Conservation (phyloP, 2,888 invertebrate species). For the Ethmia dodecea region DNA sequence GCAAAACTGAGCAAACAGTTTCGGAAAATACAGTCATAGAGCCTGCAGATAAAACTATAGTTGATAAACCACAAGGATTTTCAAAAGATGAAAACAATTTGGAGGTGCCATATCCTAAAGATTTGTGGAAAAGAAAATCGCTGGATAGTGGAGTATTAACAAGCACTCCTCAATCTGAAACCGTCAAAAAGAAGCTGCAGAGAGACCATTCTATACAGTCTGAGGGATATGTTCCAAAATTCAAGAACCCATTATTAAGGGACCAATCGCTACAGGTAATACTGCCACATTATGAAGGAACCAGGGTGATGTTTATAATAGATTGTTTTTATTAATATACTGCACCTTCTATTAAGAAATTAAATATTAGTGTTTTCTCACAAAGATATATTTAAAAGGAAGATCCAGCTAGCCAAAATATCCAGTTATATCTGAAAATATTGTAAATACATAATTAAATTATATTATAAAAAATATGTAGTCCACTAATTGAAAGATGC, state of each 20-base stretch:
- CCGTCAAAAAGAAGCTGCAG: constrained; percentile 47
- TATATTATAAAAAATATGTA: too few relatives aligned
- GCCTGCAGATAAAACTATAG: constrained; percentile 21
- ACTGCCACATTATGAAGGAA: too few relatives aligned
- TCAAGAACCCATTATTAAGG: constrained; percentile 65
- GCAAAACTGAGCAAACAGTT: constrained; percentile 50
- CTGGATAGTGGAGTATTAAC: constrained; percentile 53
- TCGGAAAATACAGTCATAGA: constrained; percentile 57
- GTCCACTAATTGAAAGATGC: too few relatives aligned
- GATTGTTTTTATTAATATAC: too few relatives aligned
- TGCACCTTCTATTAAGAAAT: too few relatives aligned
- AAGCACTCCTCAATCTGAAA: constrained; percentile 39
- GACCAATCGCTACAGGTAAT: constrained; percentile 71
- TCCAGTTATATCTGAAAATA: too few relatives aligned
- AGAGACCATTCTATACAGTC: constrained; percentile 69
- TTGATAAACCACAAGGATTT: constrained; percentile 28
- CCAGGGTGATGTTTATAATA: too few relatives aligned
- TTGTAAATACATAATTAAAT: too few relatives aligned
- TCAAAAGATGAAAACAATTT: constrained; percentile 42
- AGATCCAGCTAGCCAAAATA: too few relatives aligned
- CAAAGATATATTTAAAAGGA: too few relatives aligned
- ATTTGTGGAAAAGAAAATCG: constrained; percentile 57
- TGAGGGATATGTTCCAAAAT: constrained; percentile 59
- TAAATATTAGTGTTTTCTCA: too few relatives aligned
- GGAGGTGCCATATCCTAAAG: constrained; percentile 48